phyloP scores from a whole-genome alignment of 2,113 vertebrate species.

The Chunga burmeisteri region DNA sequence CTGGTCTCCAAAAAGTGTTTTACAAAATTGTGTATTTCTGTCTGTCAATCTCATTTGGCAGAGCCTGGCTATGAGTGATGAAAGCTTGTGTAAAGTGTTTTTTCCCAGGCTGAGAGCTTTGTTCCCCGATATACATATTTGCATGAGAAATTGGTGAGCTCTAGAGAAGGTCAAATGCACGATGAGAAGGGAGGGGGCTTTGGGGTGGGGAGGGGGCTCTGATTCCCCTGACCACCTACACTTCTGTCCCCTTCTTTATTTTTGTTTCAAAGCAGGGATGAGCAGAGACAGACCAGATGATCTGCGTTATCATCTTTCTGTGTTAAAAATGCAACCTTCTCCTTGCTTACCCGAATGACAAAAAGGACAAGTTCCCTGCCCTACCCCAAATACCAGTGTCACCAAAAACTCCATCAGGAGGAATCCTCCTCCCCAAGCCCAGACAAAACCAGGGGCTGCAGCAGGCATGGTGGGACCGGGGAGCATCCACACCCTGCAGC shows the following conservation, averaged over 20 bases:
- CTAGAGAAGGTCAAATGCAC: background rate
- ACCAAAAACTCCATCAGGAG: background rate
- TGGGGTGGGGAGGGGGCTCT: background rate
- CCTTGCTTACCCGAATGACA: background rate
- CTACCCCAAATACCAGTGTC: background rate
- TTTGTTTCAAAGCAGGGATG: background rate
- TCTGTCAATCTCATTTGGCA: background rate
- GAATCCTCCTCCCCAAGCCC: background rate
- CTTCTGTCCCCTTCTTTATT: background rate
- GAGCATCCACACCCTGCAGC: accelerated
- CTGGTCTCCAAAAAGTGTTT: background rate
- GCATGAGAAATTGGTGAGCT: conserved; percentile 22
- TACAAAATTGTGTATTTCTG: background rate
- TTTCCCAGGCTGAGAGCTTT: background rate
- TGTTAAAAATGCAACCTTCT: background rate
- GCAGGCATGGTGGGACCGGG: accelerated
- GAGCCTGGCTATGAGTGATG: background rate
- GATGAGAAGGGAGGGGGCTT: background rate
- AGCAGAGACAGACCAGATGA: accelerated
- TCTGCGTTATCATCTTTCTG: accelerated
- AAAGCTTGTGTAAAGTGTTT: background rate
- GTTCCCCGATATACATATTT: conserved; percentile 26
- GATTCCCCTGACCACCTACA: background rate
- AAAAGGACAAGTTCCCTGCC: background rate
- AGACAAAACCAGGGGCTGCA: background rate